Base-by-base conservation (phyloP, 2,888 invertebrate genomes). In the Ditylenchus weischeri region DNA sequence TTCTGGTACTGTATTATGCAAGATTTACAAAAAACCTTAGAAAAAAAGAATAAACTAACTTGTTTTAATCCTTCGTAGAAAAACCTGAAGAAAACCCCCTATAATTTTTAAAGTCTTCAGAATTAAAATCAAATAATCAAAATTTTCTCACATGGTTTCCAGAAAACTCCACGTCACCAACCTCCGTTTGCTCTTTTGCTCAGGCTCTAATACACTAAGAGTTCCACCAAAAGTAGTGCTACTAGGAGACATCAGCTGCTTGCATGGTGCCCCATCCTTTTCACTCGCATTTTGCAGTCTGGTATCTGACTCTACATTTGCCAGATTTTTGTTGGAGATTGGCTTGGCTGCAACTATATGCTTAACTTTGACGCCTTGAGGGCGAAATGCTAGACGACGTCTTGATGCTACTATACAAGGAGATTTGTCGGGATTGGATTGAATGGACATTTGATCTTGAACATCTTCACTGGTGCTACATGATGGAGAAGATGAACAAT, bases 1-100 rank as follows among this genome's bases (percentile, higher is more conserved):
- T 29, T 29, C 5, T 29, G 29, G 29, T 29, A 29, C 5, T 5
- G 29, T 29, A 29, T 29, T 29, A 4, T 29, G 3, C 5, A 29
- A 29, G 29, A 29, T 29, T 29, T 29, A 29, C 29, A 29, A 29
- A 29, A 29, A 29, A 29, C 29, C 29, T 4, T 29, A 29, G 5
- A 8, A 43, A 43, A 43, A 15, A 10, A 43, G 8, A 60, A 15
- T 0, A 69, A 67, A 23, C 48, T 13, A 21, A 65, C 70, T 61
- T 66, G 59, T 61, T 70, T 70, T 21, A 70, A 43, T 21, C 71
- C 70, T 23, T 70, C 70, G 36, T 66, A 70, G 29, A 70, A 70
- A 54, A 54, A 21, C 54, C 43, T 43, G 18, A 35, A 48, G 11
- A 50, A 18, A 29, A 50, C 59, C 35, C 71, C 70, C 21, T 65